Conservation (phyloP, 2,888 invertebrate genomes). For the Melanchra persicariae region DNA sequence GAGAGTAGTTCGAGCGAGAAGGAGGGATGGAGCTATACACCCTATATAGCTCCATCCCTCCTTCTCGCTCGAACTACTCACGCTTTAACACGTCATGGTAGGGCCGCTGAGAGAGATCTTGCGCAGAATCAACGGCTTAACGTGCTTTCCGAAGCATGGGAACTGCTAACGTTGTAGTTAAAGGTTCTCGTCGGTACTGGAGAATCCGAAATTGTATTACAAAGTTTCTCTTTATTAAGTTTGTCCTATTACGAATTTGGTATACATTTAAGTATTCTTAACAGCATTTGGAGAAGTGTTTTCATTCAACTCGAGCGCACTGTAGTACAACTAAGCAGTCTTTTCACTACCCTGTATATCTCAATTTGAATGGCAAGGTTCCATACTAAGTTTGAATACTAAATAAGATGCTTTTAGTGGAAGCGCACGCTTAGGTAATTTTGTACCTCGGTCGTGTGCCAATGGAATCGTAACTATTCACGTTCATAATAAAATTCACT, state of each 20-base stretch:
- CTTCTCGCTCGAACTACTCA: no score
- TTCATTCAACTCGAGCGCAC: constrained; percentile 70
- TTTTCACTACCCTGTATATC: constrained; percentile 76
- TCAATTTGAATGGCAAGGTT: constrained; percentile 80
- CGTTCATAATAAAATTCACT: constrained; percentile 49
- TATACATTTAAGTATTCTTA: constrained; percentile 60
- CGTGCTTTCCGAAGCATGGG: no score
- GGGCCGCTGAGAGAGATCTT: no score
- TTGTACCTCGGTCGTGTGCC: constrained; percentile 54
- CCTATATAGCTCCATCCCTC: no score
- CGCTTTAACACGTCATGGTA: no score
- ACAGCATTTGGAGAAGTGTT: constrained; percentile 66
- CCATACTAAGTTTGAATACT: constrained; percentile 80
- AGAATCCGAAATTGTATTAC: constrained; percentile 20
- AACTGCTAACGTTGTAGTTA: neutral
- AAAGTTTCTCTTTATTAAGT: constrained; percentile 38
- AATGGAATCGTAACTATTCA: constrained; percentile 57
- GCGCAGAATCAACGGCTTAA: no score
- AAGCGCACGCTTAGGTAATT: constrained; percentile 67
- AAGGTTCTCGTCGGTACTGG: neutral
- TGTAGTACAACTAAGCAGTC: constrained; percentile 70
- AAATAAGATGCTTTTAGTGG: constrained; percentile 74
- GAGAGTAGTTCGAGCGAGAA: no score
- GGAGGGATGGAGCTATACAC: no score
- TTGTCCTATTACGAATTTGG: constrained; percentile 41